A percentile compares a stretch with the other conserved stretches of the same genome.
Evolutionary conservation across 2,797 vertebrate species (phyloP).

Genomic region (Pteronotus mesoamericanus): DNA sequence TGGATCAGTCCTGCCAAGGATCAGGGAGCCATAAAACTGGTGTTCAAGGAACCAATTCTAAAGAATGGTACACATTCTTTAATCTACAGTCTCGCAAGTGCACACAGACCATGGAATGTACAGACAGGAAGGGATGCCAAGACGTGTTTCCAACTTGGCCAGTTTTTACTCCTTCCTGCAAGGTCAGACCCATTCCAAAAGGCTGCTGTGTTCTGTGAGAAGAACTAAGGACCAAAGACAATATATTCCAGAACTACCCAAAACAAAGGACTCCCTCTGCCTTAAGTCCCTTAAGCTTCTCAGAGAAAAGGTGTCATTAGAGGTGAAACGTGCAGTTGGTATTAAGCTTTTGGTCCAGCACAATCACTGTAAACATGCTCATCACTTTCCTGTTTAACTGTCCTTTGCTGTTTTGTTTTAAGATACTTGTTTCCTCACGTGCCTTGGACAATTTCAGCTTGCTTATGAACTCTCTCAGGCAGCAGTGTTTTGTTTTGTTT

Average conservation of each 20-base stretch:
- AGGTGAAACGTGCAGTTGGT: not conserved
- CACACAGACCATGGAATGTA: not conserved
- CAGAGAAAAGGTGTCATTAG: not conserved
- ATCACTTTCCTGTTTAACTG: not conserved
- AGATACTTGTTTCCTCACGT: not conserved
- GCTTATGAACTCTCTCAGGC: not conserved
- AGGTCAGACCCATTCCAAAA: not conserved
- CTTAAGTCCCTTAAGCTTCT: not conserved
- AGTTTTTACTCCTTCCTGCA: conserved; percentile 11
- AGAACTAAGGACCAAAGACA: not conserved
- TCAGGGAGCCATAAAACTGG: not conserved
- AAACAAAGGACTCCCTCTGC: not conserved
- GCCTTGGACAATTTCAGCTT: not conserved
- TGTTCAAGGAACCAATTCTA: conserved; percentile 15
- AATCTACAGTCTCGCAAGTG: not conserved
- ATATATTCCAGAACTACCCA: not conserved
- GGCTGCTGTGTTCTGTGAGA: not conserved
- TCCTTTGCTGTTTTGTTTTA: not conserved
- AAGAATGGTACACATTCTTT: conserved; percentile 20
- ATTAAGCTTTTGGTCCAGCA: not conserved
- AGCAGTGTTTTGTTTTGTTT: not conserved
- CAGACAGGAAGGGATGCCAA: not conserved
- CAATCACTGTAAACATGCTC: not conserved
- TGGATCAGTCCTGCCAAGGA: not conserved
- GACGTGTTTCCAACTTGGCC: not conserved